These are phyloP conservation scores for Limosa lapponica DNA, from an alignment of 2,797 vertebrate species.

Conservation along the genomic window DNA sequence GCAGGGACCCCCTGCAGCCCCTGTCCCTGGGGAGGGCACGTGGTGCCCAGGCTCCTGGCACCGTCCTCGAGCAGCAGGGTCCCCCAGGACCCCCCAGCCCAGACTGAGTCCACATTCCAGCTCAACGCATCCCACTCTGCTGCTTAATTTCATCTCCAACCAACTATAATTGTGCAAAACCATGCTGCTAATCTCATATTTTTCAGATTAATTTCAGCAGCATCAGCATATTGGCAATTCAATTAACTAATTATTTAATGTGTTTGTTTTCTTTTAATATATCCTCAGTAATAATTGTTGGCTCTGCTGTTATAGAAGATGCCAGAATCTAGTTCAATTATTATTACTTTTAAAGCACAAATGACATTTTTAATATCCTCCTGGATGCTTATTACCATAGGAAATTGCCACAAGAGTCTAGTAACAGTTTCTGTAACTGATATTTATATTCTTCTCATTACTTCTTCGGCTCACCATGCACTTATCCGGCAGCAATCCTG, in stretches of 20 bases:
- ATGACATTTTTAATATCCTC: slow-evolving; percentile 28
- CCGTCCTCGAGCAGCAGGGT: background rate
- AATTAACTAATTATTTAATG: slow-evolving; percentile 37
- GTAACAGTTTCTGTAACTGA: background rate
- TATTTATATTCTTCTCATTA: background rate
- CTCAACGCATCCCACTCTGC: background rate
- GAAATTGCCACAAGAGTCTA: background rate
- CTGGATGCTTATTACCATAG: slow-evolving; percentile 21
- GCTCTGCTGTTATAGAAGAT: background rate
- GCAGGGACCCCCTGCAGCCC: background rate
- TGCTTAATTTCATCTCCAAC: background rate
- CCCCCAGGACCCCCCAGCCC: fast-evolving
- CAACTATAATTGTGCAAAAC: background rate
- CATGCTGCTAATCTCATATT: background rate
- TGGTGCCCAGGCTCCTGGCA: fast-evolving
- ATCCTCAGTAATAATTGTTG: background rate
- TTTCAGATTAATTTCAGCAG: background rate
- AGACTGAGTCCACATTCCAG: background rate
- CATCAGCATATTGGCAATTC: background rate
- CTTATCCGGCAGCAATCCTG: background rate
- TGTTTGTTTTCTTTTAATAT: slow-evolving; percentile 20
- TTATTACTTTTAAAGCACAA: slow-evolving; percentile 22
- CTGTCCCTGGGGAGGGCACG: fast-evolving
- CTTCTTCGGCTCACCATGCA: fast-evolving
- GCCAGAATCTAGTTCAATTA: slow-evolving; percentile 39